Base-by-base conservation (phyloP, 1,140 invertebrate genomes). In the Scaptomyza hsui region DNA sequence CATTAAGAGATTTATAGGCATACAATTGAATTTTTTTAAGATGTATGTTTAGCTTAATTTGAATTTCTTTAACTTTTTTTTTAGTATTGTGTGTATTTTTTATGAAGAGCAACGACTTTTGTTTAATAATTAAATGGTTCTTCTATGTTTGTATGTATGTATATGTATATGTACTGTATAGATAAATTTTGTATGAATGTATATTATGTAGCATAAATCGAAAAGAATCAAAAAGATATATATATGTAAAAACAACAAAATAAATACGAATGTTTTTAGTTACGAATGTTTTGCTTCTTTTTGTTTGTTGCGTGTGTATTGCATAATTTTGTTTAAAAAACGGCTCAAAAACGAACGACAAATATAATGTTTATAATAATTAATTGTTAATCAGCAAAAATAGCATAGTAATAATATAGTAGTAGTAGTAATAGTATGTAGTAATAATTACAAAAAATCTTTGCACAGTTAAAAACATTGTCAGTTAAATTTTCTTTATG, bases 221-320 rank as follows among this genome's bases (percentile, higher is more conserved):
- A 83, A 63, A 63, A 65, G 55, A 65, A 88, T 69, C 10, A 55
- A 85, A 72, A 64, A 65, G 63, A 69, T 83, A 69, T 44, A 35
- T 16, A 9, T 7, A 29, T 24, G 6, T 29, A 9, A 9, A 29
- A 29, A 29, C 26, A 63, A 53, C 35, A 52, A 73, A 86, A 86
- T 88, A 88, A 81, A 88, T 86, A 88, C 81, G 82, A 88, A 81
- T 86, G 81, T 88, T 78, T 75, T 72, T 81, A 85, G 73, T 86
- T 86, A 82, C 79, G 79, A 82, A 82, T 82, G 82, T 78, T 81
- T 78, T 68, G 29, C 18, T 37, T 44, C 13, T 70, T 48, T 26
- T 44, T 60, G 64, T 71, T 67, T 55, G 39, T 48, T 41, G 35
- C 26, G 13, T 55, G 39, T 55, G 39, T 53, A 35, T 51, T 69